These are phyloP conservation scores for Eupithecia insigniata DNA, from an alignment of 2,888 invertebrate species.

Conservation along the genomic window DNA sequence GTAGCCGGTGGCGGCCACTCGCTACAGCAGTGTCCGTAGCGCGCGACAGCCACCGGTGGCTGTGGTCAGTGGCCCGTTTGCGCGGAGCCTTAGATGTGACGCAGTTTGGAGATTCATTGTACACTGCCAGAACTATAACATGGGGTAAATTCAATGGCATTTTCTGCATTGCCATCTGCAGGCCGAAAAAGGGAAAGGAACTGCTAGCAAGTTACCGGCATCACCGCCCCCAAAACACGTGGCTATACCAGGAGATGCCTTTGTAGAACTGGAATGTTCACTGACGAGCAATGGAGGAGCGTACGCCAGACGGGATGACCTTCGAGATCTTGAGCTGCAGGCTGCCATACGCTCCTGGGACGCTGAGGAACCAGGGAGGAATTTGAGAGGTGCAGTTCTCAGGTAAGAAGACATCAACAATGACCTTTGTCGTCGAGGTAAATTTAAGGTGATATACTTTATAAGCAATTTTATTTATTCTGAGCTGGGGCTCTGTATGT, in stretches of 20 bases:
- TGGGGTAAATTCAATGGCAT: background rate
- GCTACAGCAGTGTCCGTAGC: too few relatives aligned
- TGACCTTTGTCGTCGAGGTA: too few relatives aligned
- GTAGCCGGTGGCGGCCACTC: too few relatives aligned
- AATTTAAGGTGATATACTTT: too few relatives aligned
- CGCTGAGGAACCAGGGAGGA: constrained; percentile 61
- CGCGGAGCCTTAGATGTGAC: too few relatives aligned
- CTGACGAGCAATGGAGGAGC: constrained; percentile 59
- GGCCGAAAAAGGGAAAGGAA: constrained; percentile 20
- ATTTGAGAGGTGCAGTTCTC: constrained; percentile 62
- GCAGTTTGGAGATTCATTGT: too few relatives aligned
- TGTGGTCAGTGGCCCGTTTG: too few relatives aligned
- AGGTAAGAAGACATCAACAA: constrained; percentile 61
- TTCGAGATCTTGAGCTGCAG: constrained; percentile 61
- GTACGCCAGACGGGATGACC: constrained; percentile 61
- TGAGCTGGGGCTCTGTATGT: too few relatives aligned
- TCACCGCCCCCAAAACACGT: constrained; percentile 11
- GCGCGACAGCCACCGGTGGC: too few relatives aligned
- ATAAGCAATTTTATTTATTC: too few relatives aligned
- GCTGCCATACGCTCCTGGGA: constrained; percentile 63
- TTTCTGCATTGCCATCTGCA: constrained; percentile 38
- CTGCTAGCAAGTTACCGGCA: constrained; percentile 30
- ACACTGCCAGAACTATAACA: background rate
- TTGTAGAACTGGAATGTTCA: constrained; percentile 67
- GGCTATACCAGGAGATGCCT: constrained; percentile 67